Percentiles rank a stretch among this genome's conserved stretches.
Conservation (phyloP, 2,113 vertebrate genomes). For the Neotoma lepida region DNA sequence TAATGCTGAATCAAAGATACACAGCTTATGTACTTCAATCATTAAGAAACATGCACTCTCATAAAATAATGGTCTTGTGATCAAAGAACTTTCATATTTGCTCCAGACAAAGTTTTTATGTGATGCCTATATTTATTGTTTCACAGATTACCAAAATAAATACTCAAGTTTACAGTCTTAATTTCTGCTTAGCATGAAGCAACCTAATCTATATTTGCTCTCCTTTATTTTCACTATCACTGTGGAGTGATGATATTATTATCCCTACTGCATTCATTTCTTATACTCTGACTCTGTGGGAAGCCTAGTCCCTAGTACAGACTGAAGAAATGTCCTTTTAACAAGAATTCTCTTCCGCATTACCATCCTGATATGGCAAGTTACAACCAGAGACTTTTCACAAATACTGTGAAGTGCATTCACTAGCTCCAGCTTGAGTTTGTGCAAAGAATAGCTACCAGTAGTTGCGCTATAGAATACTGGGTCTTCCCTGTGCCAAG, state of each 20-base stretch:
- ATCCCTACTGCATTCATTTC: neutral
- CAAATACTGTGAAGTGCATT: neutral
- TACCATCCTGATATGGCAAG: neutral
- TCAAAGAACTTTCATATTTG: neutral
- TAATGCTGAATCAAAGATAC: neutral
- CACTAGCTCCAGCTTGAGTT: neutral
- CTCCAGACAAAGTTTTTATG: neutral
- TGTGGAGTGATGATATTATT: neutral
- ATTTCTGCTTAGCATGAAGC: neutral
- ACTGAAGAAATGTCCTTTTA: neutral
- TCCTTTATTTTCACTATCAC: neutral
- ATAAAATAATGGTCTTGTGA: neutral
- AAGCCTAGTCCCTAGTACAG: neutral
- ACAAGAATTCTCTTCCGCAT: neutral
- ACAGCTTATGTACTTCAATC: neutral
- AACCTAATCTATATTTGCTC: neutral
- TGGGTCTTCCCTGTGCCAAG: neutral
- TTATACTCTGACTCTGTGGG: neutral
- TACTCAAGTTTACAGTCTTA: neutral
- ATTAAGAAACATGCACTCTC: neutral
- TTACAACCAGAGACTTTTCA: neutral
- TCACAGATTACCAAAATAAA: neutral
- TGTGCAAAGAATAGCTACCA: neutral
- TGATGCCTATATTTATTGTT: neutral
- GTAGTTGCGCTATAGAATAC: neutral